These are phyloP conservation scores for Neosilurus hyrtlii DNA, from an alignment of 2,797 vertebrate genomes.

Conservation along the genomic window DNA sequence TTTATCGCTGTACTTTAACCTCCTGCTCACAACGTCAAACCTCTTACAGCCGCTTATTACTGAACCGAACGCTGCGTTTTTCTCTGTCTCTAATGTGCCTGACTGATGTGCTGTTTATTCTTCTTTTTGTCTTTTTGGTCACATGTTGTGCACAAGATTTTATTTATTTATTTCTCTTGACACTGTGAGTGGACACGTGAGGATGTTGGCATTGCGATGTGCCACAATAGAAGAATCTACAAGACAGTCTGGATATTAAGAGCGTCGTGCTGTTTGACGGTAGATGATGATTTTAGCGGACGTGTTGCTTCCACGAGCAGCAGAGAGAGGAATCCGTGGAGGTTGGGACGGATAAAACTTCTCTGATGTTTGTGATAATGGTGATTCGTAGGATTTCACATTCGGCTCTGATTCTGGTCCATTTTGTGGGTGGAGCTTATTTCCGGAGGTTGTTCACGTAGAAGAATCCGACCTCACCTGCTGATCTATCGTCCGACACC, in stretches of 20 bases:
- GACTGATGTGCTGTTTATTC: neutral
- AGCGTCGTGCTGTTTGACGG: too few relatives aligned
- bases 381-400: neutral
- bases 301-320: neutral
- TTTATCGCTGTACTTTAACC: slow-evolving; percentile 14
- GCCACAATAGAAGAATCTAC: neutral
- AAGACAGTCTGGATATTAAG: neutral
- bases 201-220: neutral
- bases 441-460: neutral
- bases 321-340: neutral
- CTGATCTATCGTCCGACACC: neutral
- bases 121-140: slow-evolving; percentile 27
- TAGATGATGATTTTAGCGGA: neutral
- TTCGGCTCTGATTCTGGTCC: neutral
- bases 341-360: too few relatives aligned
- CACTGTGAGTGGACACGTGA: neutral
- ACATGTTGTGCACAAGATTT: slow-evolving; percentile 1
- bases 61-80: neutral
- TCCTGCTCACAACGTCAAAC: neutral
- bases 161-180: neutral
- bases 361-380: neutral
- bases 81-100: slow-evolving; percentile 5
- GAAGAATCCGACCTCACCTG: neutral
- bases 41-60: slow-evolving; percentile 21
- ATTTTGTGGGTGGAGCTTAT: neutral